Base-by-base conservation (phyloP, 2,113 vertebrate species). In the Neolamprologus caudopunctatus region DNA sequence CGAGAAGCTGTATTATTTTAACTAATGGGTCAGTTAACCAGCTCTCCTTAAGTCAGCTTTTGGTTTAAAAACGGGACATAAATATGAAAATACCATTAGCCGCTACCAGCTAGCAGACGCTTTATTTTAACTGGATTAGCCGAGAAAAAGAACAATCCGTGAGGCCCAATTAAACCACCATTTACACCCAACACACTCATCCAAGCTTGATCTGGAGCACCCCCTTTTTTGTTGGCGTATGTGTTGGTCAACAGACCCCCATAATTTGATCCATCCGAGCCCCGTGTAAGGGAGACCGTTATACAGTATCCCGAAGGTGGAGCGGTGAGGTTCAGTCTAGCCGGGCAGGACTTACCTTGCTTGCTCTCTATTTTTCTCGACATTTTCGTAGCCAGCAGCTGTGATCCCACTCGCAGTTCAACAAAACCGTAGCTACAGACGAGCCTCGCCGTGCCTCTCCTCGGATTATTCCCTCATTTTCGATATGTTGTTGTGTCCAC, bases 301-400 rank as follows among this genome's bases (percentile, higher is more conserved):
- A 93, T 88, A 12, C 82, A 11, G 79, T 82, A 33, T 83, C 81
- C 78, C 66, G 71, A 84, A 66, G 51, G 33, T 14, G 84, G 68
- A 68, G 86, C 85, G 10, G 89, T 87, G 84, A 84, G 88, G 13
- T 28, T 12, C 50, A 37, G 73, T 84, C 45, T 16, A 83, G 80
- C 87, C 88, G 83, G 83, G 75, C 47, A 81, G 86, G 71, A 82
- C 96, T 95, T 94, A 97, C 97, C 97, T 95, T 96, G 97, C 87
- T 97, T 97, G 92, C 95, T 97, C 87, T 97, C 97, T 92, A 96
- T 96, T 95, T 97, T 97, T 66, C 96, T 96, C 94, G 97, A 97
- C 97, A 97, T 97, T 93, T 95, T 96, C 94, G 88, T 92, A 63
- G 88, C 92, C 94, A 94, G 93, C 94, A 94, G 95, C 93, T 91